Evolutionary conservation across 2,797 vertebrate genomes (phyloP).

Genomic region (Cercopithecus neglectus): DNA sequence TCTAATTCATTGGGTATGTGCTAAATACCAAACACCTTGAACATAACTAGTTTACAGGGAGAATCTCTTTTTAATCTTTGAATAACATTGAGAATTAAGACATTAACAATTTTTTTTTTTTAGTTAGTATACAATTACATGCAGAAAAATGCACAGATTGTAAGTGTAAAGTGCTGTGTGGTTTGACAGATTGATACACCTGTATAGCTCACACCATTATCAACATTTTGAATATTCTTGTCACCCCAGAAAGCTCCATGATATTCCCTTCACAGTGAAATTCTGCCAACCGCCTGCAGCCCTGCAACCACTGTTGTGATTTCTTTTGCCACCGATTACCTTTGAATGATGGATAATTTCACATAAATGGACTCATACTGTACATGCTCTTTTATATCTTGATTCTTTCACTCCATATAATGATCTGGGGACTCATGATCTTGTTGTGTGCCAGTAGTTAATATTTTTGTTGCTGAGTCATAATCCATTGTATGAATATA

Average conservation of each 20-base stretch:
- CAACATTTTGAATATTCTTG: background rate
- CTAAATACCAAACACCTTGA: background rate
- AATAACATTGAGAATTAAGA: background rate
- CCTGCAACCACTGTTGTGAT: accelerated
- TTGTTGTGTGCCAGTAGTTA: background rate
- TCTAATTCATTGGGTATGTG: background rate
- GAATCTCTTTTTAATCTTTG: background rate
- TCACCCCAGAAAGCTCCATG: background rate
- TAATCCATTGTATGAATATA: background rate
- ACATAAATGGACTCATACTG: too few species aligned
- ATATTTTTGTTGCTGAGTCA: background rate
- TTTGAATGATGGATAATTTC: background rate
- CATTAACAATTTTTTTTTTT: background rate
- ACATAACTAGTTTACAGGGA: background rate
- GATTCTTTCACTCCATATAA: background rate
- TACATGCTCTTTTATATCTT: too few species aligned
- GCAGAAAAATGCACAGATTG: background rate
- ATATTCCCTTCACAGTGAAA: background rate
- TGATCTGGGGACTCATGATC: background rate
- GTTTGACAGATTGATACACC: background rate
- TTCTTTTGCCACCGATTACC: background rate
- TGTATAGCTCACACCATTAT: background rate
- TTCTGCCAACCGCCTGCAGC: accelerated
- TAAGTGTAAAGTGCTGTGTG: background rate
- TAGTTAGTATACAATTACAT: background rate